Evolutionary conservation across 2,113 vertebrate genomes (phyloP).

Genomic region (Bujurquina vittata): DNA sequence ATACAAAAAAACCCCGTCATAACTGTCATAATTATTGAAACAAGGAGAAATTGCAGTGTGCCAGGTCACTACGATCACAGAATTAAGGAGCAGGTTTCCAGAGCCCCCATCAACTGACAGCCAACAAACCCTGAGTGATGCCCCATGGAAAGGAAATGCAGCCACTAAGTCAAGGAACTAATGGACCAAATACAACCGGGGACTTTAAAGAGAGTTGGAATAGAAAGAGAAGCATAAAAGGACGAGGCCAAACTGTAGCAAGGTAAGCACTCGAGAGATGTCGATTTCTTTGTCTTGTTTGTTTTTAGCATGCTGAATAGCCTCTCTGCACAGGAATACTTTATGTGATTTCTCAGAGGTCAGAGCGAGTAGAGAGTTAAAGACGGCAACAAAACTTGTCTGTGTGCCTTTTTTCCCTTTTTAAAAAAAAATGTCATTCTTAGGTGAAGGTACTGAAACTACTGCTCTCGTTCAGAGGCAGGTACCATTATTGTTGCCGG

Average conservation of each 20-base stretch:
- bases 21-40: background rate
- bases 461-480: background rate
- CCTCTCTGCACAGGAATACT: conserved; percentile 1
- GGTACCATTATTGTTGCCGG: conserved; percentile 7
- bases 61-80: background rate
- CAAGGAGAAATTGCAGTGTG: background rate
- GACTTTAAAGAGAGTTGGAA: background rate
- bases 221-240: conserved; percentile 6
- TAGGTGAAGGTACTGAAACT: too few relatives aligned
- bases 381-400: background rate
- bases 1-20: background rate
- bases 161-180: conserved; percentile 26
- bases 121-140: conserved; percentile 39
- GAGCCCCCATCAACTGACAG: background rate
- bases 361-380: background rate
- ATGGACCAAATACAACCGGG: conserved; percentile 38
- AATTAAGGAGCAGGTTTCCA: background rate
- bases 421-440: too few relatives aligned
- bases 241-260: conserved; percentile 3
- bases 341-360: conserved; percentile 7
- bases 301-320: conserved; percentile 25
- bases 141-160: conserved; percentile 16
- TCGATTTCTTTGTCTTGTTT: conserved; percentile 15
- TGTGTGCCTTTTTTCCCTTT: too few relatives aligned
- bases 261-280: background rate